Base-by-base conservation (phyloP, 2,797 vertebrate species). In the Eurystomus glaucurus region DNA sequence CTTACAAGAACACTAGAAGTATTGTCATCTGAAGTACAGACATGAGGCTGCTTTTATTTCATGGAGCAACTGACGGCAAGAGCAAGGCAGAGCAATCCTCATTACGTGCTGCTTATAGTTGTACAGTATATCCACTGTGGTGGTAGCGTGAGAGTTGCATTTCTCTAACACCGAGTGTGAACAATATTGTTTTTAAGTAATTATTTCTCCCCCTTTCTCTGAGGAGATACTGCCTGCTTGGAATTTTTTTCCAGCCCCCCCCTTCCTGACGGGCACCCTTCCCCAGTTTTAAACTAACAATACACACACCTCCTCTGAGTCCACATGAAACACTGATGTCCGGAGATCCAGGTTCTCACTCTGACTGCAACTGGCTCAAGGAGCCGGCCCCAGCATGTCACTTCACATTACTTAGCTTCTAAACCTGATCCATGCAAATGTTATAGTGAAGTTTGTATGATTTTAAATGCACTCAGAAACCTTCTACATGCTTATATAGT, bases 261-360 rank as follows among this genome's bases (percentile, higher is more conserved):
- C 11, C 21, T 83, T 91, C 82, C 87, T 70, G 51, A 75, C 46
- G 70, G 71, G 80, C 46, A 76, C 13, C 43, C 74, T 82, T 65
- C 80, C 25, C 39, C 60, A 55, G 48, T 74, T 94, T 80, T 70
- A 85, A 93, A 55, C 55, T 80, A 85, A 93, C 64, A 91, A 80
- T 23, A 60, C 23, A 72, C n/a, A 62, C 43, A 85, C 55, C n/a
- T 88, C 9, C 50, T 69, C 68, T 0, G 1, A 80, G 35, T 60
- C 45, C 29, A 37, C 51, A 37, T 55, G 62, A 70, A 89, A 88
- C 3, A 26, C 60, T 64, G 17, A 75, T 80, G 52, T 70, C 64
- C 90, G 71, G n/a, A 55, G 68, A 86, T 41, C 39, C 91, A 87
- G 79, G 39, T 77, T 90, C 75, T 74, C 0, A 1, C n/a, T 39